Evolutionary conservation across 2,113 vertebrate species (phyloP), one percentile per base, ranked within the genome.

Genomic region (Myrmecophaga tridactyla): DNA sequence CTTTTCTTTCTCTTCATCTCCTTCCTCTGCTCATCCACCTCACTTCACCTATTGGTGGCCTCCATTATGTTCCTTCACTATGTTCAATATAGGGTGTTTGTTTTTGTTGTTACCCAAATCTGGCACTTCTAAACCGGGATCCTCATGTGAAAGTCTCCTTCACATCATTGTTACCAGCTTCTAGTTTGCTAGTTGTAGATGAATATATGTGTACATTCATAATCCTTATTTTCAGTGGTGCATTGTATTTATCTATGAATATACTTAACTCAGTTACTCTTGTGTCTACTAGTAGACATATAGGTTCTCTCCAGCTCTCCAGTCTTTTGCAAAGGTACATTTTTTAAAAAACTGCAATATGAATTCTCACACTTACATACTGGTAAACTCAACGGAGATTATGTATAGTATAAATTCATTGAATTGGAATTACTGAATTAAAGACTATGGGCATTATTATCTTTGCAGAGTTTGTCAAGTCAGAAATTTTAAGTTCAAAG

Each of bases 401-500:
- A 84, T 70, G 77, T 77, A 51, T 72, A 67, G 27, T 31, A 92
- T 76, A 48, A 48, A 90, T 72, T 94, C 43, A 2, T 20, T 89
- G 34, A 86, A 62, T 75, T 87, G 9, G 23, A 88, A 90, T 87
- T 62, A 88, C 6, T n/a, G 23, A 11, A 88, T 65, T 27, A 86
- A 78, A 76, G 7, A 4, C 0, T 60, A 25, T n/a, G 4, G 39
- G 46, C 27, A 25, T 67, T 75, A 27, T 88, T 86, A 46, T 69
- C 94, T 92, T 87, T 90, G 60, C 51, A 86, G n/a, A 67, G 69
- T 62, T 85, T 92, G 20, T 17, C 14, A 96, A 83, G 23, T 2
- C 67, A 92, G 18, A 81, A 14, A 46, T 17, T 69, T 87, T 91
- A 69, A 92, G 82, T 90, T 92, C 43, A 90, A 92, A 94, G 21